phyloP scores from a whole-genome alignment of 2,113 vertebrate genomes.

The Procapra przewalskii region DNA sequence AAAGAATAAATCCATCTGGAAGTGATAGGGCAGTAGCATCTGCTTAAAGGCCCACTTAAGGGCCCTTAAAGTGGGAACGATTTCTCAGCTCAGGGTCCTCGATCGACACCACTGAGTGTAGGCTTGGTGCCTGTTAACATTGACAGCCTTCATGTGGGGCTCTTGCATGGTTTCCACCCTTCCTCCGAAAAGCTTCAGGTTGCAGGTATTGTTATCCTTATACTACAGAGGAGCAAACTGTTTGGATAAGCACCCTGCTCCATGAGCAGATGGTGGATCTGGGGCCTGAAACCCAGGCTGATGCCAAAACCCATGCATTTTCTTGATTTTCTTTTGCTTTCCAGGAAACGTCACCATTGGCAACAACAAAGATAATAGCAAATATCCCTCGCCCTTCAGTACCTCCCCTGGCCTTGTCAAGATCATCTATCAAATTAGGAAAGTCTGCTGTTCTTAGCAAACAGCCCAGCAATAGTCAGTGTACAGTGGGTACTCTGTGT shows the following conservation, averaged over 20 bases:
- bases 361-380: not conserved
- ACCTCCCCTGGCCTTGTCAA: not conserved
- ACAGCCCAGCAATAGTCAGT: not conserved
- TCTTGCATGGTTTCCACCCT: not conserved
- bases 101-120: not conserved
- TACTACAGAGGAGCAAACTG: not conserved
- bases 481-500: not conserved
- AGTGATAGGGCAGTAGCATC: not conserved
- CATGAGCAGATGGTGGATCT: not conserved
- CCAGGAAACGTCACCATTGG: not conserved
- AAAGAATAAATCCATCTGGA: not conserved
- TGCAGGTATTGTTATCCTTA: not conserved
- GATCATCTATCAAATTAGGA: not conserved
- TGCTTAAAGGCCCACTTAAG: not conserved
- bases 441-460: not conserved
- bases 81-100: not conserved
- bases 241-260: not conserved
- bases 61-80: not conserved
- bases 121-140: not conserved
- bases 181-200: not conserved
- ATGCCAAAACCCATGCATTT: not conserved
- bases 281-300: not conserved
- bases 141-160: not conserved
- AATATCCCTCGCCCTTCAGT: not conserved
- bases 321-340: not conserved